phyloP scores from a whole-genome alignment of 2,888 invertebrate species.

The Cynaeus angustus region DNA sequence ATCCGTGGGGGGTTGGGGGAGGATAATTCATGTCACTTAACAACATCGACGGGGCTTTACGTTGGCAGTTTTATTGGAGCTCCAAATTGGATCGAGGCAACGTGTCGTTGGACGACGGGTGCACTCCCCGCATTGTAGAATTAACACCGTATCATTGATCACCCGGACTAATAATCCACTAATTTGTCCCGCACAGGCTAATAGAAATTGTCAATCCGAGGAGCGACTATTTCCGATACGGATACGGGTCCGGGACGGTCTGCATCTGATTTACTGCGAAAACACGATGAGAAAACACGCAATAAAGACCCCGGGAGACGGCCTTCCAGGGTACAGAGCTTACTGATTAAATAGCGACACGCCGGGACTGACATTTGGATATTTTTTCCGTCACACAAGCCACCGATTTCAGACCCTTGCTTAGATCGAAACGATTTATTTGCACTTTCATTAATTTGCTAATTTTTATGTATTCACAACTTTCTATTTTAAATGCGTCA shows the following conservation, averaged over 20 bases:
- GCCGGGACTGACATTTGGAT: conserved; percentile 38
- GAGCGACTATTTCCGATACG: conserved; percentile 54
- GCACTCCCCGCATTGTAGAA: conserved; percentile 57
- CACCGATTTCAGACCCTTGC: conserved; percentile 1
- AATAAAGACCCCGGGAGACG: conserved; percentile 62
- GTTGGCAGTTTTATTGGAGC: conserved; percentile 73
- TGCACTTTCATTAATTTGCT: too few species aligned
- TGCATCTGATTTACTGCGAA: conserved; percentile 69
- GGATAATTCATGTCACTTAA: conserved; percentile 74
- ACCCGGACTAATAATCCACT: conserved; percentile 72
- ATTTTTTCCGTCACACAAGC: conserved; percentile 21
- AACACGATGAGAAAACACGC: conserved; percentile 66
- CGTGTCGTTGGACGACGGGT: conserved; percentile 63
- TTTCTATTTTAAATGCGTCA: too few species aligned
- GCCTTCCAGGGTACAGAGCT: conserved; percentile 43
- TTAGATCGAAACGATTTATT: not conserved
- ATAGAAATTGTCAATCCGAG: conserved; percentile 70
- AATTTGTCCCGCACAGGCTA: conserved; percentile 70
- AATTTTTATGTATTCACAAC: too few species aligned
- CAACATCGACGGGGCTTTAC: conserved; percentile 72
- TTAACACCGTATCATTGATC: conserved; percentile 72
- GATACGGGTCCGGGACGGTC: conserved; percentile 56
- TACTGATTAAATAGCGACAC: conserved; percentile 52
- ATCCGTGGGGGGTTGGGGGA: conserved; percentile 61
- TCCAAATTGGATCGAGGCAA: conserved; percentile 71